These are phyloP conservation scores for Cremastobaeus sp. DNA, from an alignment of 2,888 invertebrate species.

Conservation along the genomic window DNA sequence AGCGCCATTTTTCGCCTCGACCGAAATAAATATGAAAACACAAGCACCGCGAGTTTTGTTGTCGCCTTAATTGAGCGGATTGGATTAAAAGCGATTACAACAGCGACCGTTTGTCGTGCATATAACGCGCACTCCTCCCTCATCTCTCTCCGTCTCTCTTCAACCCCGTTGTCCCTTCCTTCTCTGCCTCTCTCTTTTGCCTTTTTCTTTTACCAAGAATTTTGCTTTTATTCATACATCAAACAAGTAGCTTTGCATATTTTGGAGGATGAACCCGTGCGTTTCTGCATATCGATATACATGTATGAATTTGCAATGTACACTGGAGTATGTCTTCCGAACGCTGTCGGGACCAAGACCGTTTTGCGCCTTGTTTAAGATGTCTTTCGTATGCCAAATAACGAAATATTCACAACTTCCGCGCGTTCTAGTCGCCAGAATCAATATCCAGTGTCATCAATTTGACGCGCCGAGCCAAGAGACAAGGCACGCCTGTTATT, in stretches of 20 bases:
- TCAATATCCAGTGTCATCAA: constrained; percentile 53
- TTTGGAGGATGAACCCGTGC: constrained; percentile 15
- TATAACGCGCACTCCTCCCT: constrained; percentile 14
- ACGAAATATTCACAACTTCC: constrained; percentile 54
- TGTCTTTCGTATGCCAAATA: constrained; percentile 36
- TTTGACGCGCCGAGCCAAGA: constrained; percentile 27
- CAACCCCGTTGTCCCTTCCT: too few species aligned
- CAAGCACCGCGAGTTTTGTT: too few species aligned
- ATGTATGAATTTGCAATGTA: not conserved
- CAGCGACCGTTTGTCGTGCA: constrained; percentile 33
- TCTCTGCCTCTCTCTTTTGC: constrained; percentile 5
- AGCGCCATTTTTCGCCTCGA: too few species aligned
- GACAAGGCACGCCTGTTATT: constrained; percentile 20
- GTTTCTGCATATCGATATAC: not conserved
- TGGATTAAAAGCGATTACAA: constrained; percentile 17
- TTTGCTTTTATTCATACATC: constrained; percentile 29
- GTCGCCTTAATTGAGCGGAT: constrained; percentile 11
- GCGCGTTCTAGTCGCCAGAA: constrained; percentile 33
- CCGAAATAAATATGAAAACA: too few species aligned
- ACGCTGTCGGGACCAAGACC: constrained; percentile 36
- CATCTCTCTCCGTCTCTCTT: constrained; percentile 5
- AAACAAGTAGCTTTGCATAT: constrained; percentile 24
- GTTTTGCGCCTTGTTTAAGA: constrained; percentile 37
- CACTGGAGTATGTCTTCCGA: constrained; percentile 35
- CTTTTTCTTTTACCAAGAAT: constrained; percentile 22